A percentile compares a stretch with the other conserved stretches of the same genome.
phyloP scores from a whole-genome alignment of 2,113 vertebrate genomes.

The Jaculus jaculus region DNA sequence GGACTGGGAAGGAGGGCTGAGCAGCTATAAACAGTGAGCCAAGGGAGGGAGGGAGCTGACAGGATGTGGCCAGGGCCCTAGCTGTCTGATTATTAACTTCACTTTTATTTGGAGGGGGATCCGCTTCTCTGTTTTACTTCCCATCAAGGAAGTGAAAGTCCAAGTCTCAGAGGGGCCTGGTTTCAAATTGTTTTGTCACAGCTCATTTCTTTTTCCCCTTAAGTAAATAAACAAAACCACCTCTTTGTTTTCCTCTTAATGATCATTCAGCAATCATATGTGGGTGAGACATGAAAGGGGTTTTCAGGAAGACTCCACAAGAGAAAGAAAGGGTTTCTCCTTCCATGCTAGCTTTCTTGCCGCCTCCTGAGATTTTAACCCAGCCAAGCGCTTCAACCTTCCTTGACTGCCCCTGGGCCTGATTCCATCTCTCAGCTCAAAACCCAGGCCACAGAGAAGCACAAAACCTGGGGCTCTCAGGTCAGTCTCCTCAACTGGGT shows the following conservation, averaged over 20 bases:
- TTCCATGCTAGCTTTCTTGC: background rate
- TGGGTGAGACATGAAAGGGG: slow-evolving; percentile 67
- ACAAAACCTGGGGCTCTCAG: background rate
- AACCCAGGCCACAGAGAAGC: background rate
- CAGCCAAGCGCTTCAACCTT: background rate
- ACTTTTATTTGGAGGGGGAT: slow-evolving; percentile 88
- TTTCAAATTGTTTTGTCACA: slow-evolving; percentile 83
- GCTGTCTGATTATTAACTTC: slow-evolving; percentile 86
- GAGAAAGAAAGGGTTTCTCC: background rate
- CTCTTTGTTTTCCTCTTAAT: slow-evolving; percentile 79
- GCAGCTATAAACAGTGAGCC: slow-evolving; percentile 80
- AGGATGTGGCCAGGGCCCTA: slow-evolving; percentile 86
- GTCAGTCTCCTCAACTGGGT: background rate
- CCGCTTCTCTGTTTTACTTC: slow-evolving; percentile 87
- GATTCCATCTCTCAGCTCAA: background rate
- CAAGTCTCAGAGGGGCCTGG: slow-evolving; percentile 80
- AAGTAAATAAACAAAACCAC: slow-evolving; percentile 80
- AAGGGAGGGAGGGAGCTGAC: slow-evolving; percentile 77
- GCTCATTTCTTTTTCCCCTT: slow-evolving; percentile 84
- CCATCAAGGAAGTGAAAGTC: slow-evolving; percentile 88
- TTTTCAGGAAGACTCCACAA: slow-evolving; percentile 71
- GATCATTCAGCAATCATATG: slow-evolving; percentile 74
- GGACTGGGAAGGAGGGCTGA: slow-evolving; percentile 73
- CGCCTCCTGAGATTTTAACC: background rate
- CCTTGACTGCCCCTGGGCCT: background rate